These are phyloP conservation scores for Sebastes trivittatus DNA, from an alignment of 2,797 vertebrate species.

Conservation along the genomic window DNA sequence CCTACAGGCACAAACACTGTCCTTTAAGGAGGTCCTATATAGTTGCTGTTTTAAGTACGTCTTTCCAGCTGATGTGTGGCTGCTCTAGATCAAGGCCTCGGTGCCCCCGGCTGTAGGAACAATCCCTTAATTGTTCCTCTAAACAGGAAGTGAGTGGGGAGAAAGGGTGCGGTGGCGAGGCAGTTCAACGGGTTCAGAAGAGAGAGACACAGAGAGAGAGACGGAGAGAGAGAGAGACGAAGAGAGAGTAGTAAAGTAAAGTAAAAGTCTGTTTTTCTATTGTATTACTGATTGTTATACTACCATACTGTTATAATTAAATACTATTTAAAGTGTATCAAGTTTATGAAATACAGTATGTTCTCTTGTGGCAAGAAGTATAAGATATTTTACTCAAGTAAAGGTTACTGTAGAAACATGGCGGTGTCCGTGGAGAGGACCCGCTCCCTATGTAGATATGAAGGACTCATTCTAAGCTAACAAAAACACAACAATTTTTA, in stretches of 20 bases:
- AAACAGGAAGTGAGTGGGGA: conserved; percentile 77
- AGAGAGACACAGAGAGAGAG: conserved; percentile 13
- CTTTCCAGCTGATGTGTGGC: conserved; percentile 46
- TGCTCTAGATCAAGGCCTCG: conserved; percentile 56
- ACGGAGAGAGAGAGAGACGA: background rate
- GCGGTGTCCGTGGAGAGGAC: no score
- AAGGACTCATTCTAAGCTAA: no score
- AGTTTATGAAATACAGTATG: no score
- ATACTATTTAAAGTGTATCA: background rate
- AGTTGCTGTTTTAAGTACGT: conserved; percentile 40
- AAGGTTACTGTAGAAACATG: no score
- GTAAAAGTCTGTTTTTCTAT: background rate
- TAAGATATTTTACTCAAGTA: background rate
- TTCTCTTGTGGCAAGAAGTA: background rate
- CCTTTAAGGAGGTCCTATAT: conserved; percentile 2
- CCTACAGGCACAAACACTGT: conserved; percentile 1
- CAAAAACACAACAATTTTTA: no score
- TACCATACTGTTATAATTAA: background rate
- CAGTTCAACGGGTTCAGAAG: conserved; percentile 70
- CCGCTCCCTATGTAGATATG: no score
- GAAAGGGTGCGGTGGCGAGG: conserved; percentile 51
- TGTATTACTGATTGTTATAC: background rate
- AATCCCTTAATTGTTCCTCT: conserved; percentile 75
- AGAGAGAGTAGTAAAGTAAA: background rate
- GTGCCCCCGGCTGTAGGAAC: conserved; percentile 55